These are phyloP conservation scores for Scrobipalpa costella DNA, from an alignment of 2,888 invertebrate species.

Conservation along the genomic window DNA sequence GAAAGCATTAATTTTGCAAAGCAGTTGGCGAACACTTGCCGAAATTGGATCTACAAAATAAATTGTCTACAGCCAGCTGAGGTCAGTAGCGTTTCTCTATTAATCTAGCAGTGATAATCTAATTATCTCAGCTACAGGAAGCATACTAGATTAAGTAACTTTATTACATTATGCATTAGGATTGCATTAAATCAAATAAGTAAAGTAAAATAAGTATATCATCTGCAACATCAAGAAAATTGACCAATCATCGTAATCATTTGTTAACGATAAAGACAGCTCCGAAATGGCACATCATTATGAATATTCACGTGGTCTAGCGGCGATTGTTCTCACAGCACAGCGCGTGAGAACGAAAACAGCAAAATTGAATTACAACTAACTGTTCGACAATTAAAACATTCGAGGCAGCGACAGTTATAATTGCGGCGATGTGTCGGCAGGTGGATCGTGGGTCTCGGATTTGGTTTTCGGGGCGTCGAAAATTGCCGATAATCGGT, in stretches of 20 bases:
- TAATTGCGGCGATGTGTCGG: conserved; percentile 49
- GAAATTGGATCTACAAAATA: conserved; percentile 14
- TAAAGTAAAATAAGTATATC: neutral
- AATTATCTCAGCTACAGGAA: conserved; percentile 16
- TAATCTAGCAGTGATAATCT: conserved; percentile 5
- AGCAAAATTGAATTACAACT: conserved; percentile 60
- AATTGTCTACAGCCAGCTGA: neutral
- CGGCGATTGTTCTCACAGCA: conserved; percentile 68
- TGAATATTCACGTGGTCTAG: conserved; percentile 39
- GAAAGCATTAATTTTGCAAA: conserved; percentile 8
- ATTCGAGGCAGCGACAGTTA: conserved; percentile 69
- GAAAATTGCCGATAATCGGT: conserved; percentile 69
- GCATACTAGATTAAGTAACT: conserved; percentile 1
- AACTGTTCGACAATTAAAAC: conserved; percentile 73
- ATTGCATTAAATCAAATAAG: neutral
- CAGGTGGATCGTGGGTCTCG: conserved; percentile 74
- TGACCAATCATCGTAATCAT: neutral
- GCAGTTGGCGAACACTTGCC: neutral
- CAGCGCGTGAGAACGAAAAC: conserved; percentile 71
- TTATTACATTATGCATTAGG: neutral
- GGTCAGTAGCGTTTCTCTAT: conserved; percentile 7
- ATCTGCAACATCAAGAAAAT: neutral
- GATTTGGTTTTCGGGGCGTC: conserved; percentile 54
- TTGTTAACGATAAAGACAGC: neutral
- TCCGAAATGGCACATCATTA: conserved; percentile 3